A percentile compares a stretch with the other conserved stretches of the same genome.
Evolutionary conservation across 2,113 vertebrate genomes (phyloP).

Genomic region (Dicrurus megarhynchus): DNA sequence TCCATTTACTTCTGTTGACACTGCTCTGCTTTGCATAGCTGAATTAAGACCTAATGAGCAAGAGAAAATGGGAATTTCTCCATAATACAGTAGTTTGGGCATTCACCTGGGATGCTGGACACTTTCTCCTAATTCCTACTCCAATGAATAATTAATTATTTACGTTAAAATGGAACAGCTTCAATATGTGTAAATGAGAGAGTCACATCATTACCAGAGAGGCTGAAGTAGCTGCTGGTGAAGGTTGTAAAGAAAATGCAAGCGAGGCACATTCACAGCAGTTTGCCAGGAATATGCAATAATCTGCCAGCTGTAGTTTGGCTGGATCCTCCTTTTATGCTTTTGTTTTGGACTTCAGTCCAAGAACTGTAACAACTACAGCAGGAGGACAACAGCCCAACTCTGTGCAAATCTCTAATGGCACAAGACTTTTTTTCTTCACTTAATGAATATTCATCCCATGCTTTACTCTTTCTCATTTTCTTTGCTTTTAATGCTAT

Average conservation of each 20-base stretch:
- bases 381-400: not conserved
- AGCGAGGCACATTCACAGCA: not conserved
- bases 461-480: not conserved
- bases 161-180: not conserved
- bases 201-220: constrained; percentile 18
- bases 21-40: not conserved
- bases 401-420: not conserved
- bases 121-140: not conserved
- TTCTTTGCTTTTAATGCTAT: not conserved
- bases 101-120: constrained; percentile 8
- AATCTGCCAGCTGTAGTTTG: constrained; percentile 28
- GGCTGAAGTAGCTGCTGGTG: not conserved
- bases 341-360: constrained; percentile 32
- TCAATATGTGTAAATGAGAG: constrained; percentile 18
- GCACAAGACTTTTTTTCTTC: not conserved
- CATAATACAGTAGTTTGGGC: not conserved
- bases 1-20: constrained; percentile 23
- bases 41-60: constrained; percentile 28
- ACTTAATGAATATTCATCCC: not conserved
- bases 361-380: not conserved
- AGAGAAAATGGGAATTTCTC: not conserved
- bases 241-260: constrained; percentile 22
- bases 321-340: not conserved
- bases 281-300: not conserved
- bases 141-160: constrained; percentile 18